Evolutionary conservation across 2,113 vertebrate species (phyloP), one percentile per base, ranked within the genome.

Genomic region (Orientallactaga bullata): DNA sequence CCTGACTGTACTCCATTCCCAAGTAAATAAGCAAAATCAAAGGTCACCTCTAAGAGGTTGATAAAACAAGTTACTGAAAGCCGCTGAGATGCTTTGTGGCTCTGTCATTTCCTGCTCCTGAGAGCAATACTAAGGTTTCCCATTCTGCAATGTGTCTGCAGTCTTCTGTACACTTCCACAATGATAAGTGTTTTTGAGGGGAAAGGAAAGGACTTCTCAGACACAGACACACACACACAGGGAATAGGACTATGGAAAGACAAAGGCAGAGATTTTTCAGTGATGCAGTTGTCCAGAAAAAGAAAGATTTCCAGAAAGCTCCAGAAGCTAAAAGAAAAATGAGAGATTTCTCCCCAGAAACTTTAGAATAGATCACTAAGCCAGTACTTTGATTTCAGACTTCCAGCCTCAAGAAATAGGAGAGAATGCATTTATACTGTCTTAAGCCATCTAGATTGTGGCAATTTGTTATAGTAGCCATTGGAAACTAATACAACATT

Each of bases 21-120:
- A 28, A 69, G 20, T 42, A 87, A 89, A 66, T 61, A n/a, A 84
- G n/a, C 20, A 87, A 93, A 93, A 74, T 51, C 63, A 66, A 76
- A 66, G 37, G 12, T 66, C 18, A 20, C 15, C 60, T 61, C 24
- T 66, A 30, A 76, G 15, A 20, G 12, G 5, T 65, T 73, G 92
- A 42, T 72, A 94, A 94, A 60, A 6, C 74, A 63, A 83, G n/a
- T 42, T 30, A 21, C 23, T 26, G 7, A 81, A 83, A 82, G 18
- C 47, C 73, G 66, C 84, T 11, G 0, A 73, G 92, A 58, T 61
- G 16, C 5, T 63, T 42, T 42, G 20, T 80, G 28, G 7, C 11
- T 77, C 47, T 77, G 60, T 61, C 51, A 23, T 91, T 60, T 76
- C 73, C 47, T 74, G 24, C 11, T 65, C 15, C 63, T 95, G 35